A percentile compares a stretch with the other conserved stretches of the same genome.
These are phyloP conservation scores for Conistra vaccinii DNA, from an alignment of 2,888 invertebrate species.

Conservation along the genomic window DNA sequence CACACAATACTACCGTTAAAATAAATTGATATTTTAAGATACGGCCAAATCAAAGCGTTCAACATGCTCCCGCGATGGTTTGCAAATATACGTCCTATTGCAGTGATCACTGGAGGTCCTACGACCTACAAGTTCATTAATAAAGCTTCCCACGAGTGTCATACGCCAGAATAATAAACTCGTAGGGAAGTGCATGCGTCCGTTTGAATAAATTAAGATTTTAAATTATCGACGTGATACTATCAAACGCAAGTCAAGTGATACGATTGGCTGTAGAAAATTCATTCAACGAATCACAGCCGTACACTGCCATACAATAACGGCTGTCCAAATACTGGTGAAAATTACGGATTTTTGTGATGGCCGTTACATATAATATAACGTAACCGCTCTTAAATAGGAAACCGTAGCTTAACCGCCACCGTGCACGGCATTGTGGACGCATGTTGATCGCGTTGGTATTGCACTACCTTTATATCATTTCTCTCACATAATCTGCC, in stretches of 20 bases:
- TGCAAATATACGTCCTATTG: not conserved
- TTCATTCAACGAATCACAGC: too few relatives aligned
- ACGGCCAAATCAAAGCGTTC: not conserved
- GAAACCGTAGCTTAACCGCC: not conserved
- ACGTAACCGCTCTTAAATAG: not conserved
- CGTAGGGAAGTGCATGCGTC: not conserved
- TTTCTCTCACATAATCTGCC: not conserved
- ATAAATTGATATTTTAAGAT: not conserved
- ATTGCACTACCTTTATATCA: not conserved
- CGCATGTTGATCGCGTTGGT: not conserved
- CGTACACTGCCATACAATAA: too few relatives aligned
- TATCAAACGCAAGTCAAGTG: not conserved
- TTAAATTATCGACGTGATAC: not conserved
- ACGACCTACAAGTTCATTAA: not conserved
- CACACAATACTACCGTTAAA: slow-evolving; percentile 2
- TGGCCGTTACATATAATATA: not conserved
- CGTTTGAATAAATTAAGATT: not conserved
- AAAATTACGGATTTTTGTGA: not conserved
- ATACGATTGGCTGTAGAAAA: too few relatives aligned
- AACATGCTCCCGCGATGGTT: not conserved
- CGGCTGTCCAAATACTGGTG: not conserved
- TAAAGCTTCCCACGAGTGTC: not conserved
- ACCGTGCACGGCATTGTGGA: not conserved
- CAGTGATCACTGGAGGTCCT: too few relatives aligned
- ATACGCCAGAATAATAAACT: not conserved